Base-by-base conservation (phyloP, 2,888 invertebrate genomes). In the Monoplex corrugatus region DNA sequence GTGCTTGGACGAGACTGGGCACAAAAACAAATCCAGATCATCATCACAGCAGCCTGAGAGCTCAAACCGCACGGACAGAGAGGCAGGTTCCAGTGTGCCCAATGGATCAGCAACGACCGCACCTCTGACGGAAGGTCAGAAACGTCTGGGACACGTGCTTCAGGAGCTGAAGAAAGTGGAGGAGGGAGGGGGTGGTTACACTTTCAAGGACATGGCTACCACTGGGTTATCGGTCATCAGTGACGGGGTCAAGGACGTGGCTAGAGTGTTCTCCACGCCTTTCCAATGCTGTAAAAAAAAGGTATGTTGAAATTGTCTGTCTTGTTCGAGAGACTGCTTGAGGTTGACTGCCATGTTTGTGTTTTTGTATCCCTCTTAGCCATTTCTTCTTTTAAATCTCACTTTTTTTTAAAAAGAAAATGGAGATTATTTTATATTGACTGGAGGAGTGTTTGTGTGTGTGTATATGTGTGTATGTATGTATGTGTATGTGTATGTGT, bases 231-330 rank as follows among this genome's bases (percentile, higher is more conserved):
- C 90, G n/a, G 80, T 86, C 35, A 68, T 91, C 50, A 90, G 90
- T 45, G 85, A 90, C 68, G 90, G 91, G 50, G 89, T 90, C 88
- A 89, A 87, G 86, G 90, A 89, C 72, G 75, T 90, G 23, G 88
- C 89, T n/a, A 57, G 86, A 19, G 80, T 91, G 32, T 88, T 91
- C 72, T n/a, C 86, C 84, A 80, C 75, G 13, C 91, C 91, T 0
- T 90, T 91, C 78, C 91, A 90, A 28, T 91, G 91, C 80, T 91
- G 91, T 45, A 78, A 86, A 35, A 87, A 86, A 40, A 78, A 85
- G 78, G 83, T 86, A 35, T 35, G 72, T 63, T 19, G 38, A 13
- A n/a, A n/a, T 10, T 16, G 35, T 50, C 19, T 78, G 50, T 84
- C 6, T 8, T 68, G n/a, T 57, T 57, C 13, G 57, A 57, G 57